Evolutionary conservation across 2,888 invertebrate species (phyloP).

Genomic region (Synanthedon andrenaeformis): DNA sequence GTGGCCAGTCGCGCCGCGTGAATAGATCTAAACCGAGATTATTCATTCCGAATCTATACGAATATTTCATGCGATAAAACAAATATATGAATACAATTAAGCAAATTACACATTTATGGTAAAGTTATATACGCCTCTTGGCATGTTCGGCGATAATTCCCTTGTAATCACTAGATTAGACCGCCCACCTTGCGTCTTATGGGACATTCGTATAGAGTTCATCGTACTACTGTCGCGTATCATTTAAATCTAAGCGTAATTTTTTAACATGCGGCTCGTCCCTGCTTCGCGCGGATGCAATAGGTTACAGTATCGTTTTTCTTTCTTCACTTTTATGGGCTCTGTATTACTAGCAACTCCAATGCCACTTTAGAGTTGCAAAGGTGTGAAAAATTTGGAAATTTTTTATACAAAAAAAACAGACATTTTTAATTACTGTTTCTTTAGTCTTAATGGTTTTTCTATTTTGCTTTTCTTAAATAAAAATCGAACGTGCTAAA

Average conservation of each 20-base stretch:
- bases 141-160: conserved; percentile 42
- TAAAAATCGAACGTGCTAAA: too few relatives aligned
- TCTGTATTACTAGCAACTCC: too few relatives aligned
- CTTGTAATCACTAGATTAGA: conserved; percentile 56
- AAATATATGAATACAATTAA: conserved; percentile 42
- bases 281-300: too few relatives aligned
- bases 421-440: too few relatives aligned
- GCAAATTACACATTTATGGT: conserved; percentile 54
- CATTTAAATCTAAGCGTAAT: too few relatives aligned
- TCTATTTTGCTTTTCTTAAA: too few relatives aligned
- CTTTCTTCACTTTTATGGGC: too few relatives aligned
- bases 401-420: too few relatives aligned
- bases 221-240: conserved; percentile 2
- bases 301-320: too few relatives aligned
- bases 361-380: too few relatives aligned
- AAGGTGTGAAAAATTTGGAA: too few relatives aligned
- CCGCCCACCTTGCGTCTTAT: conserved; percentile 42
- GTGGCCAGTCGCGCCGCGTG: conserved; percentile 1
- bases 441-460: too few relatives aligned
- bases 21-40: conserved; percentile 26
- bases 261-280: neutral
- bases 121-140: conserved; percentile 41
- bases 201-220: conserved; percentile 1
- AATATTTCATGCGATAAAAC: conserved; percentile 44
- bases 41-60: conserved; percentile 22